Conservation (phyloP, 1,140 invertebrate species). For the Procambarus clarkii region DNA sequence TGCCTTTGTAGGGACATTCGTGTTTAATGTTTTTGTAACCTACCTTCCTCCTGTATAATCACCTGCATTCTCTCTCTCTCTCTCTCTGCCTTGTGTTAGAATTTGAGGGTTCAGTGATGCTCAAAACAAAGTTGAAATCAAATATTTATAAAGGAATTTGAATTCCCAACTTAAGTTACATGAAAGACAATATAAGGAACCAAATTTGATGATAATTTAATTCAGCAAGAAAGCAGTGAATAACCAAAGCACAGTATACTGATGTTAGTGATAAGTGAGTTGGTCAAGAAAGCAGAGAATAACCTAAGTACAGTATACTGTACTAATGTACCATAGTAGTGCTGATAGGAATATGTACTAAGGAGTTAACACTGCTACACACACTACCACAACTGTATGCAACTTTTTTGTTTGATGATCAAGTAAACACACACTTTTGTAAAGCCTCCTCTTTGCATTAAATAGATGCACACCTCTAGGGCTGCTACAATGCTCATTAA, state of each 20-base stretch:
- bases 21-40: too few species aligned
- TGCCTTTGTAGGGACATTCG: too few species aligned
- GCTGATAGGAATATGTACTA: slow-evolving; percentile 14
- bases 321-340: slow-evolving; percentile 2
- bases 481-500: background rate
- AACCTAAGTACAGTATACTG: slow-evolving; percentile 1
- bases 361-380: slow-evolving; percentile 39
- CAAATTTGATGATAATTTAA: background rate
- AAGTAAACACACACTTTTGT: slow-evolving; percentile 22
- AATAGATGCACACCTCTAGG: background rate
- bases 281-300: background rate
- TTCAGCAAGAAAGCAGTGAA: background rate
- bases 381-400: slow-evolving; percentile 38
- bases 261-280: background rate
- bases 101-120: too few species aligned
- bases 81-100: too few species aligned
- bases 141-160: too few species aligned
- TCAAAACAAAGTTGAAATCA: too few species aligned
- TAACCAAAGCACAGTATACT: slow-evolving; percentile 5
- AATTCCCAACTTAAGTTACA: background rate
- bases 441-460: background rate
- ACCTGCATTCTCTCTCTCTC: too few species aligned
- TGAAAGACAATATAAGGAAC: background rate
- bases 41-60: too few species aligned
- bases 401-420: slow-evolving; percentile 13